Percentiles rank a stretch among this genome's conserved stretches.
These are phyloP conservation scores for Protula sp. DNA, from an alignment of 2,888 invertebrate species.

Conservation along the genomic window DNA sequence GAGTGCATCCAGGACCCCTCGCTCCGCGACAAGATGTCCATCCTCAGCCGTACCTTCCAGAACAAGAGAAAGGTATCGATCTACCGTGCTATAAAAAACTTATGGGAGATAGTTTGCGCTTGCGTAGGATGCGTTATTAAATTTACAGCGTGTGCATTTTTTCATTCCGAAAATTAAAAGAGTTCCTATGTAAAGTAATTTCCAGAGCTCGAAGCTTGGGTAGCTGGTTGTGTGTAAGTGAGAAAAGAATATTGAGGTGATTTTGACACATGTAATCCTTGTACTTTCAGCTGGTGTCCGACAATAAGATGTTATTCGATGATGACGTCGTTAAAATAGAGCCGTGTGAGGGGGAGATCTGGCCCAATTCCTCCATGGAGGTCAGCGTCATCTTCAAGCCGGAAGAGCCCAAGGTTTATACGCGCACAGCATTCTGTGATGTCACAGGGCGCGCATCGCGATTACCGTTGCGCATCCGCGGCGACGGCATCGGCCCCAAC, in stretches of 20 bases:
- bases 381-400: constrained; percentile 51
- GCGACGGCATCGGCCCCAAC: constrained; percentile 52
- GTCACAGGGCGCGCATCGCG: constrained; percentile 52
- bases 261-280: no score
- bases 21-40: constrained; percentile 48
- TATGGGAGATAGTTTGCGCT: no score
- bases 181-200: no score
- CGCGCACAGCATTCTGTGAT: constrained; percentile 51
- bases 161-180: no score
- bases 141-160: no score
- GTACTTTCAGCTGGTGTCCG: constrained; percentile 36
- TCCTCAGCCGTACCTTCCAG: constrained; percentile 46
- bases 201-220: no score
- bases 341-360: constrained; percentile 52
- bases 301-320: constrained; percentile 44
- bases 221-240: no score
- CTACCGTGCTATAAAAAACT: no score
- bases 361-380: constrained; percentile 51
- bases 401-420: constrained; percentile 46
- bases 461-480: constrained; percentile 48
- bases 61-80: constrained; percentile 48
- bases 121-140: no score
- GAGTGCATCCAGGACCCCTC: constrained; percentile 49
- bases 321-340: constrained; percentile 51
- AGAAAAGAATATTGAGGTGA: no score